Percentiles rank a stretch among this genome's conserved stretches.
Evolutionary conservation across 2,888 invertebrate genomes (phyloP).

Genomic region (Phyllotreta striolata): DNA sequence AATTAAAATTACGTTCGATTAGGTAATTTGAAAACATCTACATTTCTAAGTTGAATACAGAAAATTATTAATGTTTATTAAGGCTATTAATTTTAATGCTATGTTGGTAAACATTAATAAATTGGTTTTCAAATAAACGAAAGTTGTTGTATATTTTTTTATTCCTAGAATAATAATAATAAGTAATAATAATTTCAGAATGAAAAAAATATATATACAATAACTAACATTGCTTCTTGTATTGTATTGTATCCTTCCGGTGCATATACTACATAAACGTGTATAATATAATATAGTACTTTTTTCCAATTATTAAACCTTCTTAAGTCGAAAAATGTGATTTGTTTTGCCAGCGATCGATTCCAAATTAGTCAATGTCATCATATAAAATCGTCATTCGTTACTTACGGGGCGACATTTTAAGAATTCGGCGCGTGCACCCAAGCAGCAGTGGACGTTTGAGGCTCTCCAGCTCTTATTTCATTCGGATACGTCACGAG

Average conservation of each 20-base stretch:
- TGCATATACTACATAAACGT: constrained; percentile 19
- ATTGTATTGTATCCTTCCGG: constrained; percentile 2
- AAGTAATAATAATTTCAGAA: neutral
- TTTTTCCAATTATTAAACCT: no score
- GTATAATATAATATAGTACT: constrained; percentile 16
- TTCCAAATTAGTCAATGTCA: constrained; percentile 19
- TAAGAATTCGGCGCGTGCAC: constrained; percentile 39
- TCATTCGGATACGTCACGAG: constrained; percentile 57
- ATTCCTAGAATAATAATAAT: constrained; percentile 24
- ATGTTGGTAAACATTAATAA: no score
- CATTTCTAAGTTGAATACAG: no score
- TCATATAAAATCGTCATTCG: constrained; percentile 13
- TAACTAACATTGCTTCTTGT: constrained; percentile 14
- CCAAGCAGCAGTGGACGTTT: constrained; percentile 35
- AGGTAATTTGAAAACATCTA: no score
- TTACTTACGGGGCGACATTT: constrained; percentile 1
- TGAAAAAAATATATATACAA: constrained; percentile 27
- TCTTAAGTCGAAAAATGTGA: no score
- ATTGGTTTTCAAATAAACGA: no score
- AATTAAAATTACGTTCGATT: no score
- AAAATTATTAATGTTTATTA: no score
- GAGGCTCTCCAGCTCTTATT: constrained; percentile 48
- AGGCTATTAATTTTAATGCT: no score
- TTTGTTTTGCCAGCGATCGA: neutral
- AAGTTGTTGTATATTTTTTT: constrained; percentile 13